Conservation (phyloP, 2,113 vertebrate genomes). For the Nothoprocta pentlandii region DNA sequence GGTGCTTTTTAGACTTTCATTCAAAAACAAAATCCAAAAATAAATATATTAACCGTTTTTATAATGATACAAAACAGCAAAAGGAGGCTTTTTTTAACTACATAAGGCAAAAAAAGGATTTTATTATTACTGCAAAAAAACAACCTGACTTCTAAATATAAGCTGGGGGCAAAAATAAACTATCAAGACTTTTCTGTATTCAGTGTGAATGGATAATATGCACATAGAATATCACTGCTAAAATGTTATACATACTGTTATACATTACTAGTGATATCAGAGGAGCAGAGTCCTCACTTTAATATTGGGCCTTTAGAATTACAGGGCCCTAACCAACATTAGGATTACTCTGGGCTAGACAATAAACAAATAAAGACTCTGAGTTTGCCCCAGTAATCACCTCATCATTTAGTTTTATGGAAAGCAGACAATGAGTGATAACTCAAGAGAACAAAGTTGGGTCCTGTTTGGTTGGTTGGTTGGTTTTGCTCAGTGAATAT, state of each 20-base stretch:
- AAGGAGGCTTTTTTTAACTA: slow-evolving; percentile 11
- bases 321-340: not conserved
- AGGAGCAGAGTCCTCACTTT: not conserved
- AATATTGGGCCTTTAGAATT: not conserved
- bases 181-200: slow-evolving; percentile 10
- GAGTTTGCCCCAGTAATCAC: not conserved
- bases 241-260: not conserved
- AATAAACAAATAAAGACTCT: not conserved
- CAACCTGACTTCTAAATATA: slow-evolving; percentile 43
- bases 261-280: not conserved
- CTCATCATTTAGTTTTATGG: not conserved
- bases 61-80: not conserved
- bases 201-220: accelerated
- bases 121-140: slow-evolving; percentile 37
- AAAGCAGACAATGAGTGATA: not conserved
- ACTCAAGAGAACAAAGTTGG: not conserved
- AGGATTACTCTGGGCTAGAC: not conserved
- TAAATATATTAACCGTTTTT: not conserved
- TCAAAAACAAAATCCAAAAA: slow-evolving; percentile 27
- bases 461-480: not conserved
- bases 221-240: not conserved
- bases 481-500: not conserved
- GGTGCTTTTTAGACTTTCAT: not conserved
- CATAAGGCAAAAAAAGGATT: not conserved
- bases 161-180: not conserved